Base-by-base conservation (phyloP, 2,888 invertebrate species). In the Molorchus minor region DNA sequence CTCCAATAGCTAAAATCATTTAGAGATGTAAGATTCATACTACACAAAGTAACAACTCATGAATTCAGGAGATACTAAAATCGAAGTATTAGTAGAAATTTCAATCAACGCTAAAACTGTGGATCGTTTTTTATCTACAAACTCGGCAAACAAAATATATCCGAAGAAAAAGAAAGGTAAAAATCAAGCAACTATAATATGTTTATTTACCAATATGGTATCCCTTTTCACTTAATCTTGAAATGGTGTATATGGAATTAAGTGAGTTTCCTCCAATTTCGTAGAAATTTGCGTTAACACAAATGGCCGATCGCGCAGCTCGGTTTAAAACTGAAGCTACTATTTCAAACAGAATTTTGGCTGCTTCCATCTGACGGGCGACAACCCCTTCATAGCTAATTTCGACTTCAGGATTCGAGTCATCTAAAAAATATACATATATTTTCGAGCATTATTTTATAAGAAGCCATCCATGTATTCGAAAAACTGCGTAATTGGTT, bases 211-310 rank as follows among this genome's bases (percentile, higher is more conserved):
- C 87, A 67, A 94, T 91, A 68, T 85, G 84, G 75, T 90, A 93
- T 8, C 93, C 93, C 72, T 87, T 87, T 54, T 93, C 91, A 41
- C 88, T 83, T 45, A 95, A 77, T 72, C 86, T 84, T 0, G 91
- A 90, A 3, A 94, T 92, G 0, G 93, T 93, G 67, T 86, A 89
- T 57, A 94, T 90, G 0, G 94, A 93, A 77, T 94, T 94, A 15
- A 94, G 82, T 0, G 94, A 94, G 75, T 94, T 93, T 8, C 94
- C 94, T 1, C 94, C 94, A 35, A 94, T 83, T 69, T 92, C 89
- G 75, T 91, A 94, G 79, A 94, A 94, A 68, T 92, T 92, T 0
- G 89, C 87, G 13, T 86, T 81, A 0, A 87, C 74, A 0, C 86
- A 85, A 4, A 93, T 79, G 0, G 84, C 84, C 0, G 86, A 83